Percentiles rank a stretch among this genome's conserved stretches.
phyloP scores from a whole-genome alignment of 37 sponge, comb jelly and placozoan species.

The Geodia barretti region DNA sequence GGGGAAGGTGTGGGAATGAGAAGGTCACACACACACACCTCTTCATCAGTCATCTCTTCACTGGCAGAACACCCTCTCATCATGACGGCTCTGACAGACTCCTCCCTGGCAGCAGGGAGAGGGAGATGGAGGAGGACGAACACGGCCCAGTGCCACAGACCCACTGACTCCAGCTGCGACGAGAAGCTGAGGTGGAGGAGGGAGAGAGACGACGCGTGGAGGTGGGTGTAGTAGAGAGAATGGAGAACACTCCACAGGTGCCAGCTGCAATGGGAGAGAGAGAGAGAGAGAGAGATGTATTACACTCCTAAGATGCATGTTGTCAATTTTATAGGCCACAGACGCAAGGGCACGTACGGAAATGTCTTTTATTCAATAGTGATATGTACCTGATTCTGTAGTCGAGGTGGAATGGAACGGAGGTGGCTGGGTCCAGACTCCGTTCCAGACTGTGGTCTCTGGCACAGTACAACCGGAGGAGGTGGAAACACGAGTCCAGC shows the following conservation, averaged over 20 bases:
- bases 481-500: conserved; percentile 74
- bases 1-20: not conserved
- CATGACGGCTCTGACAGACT: not conserved
- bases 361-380: too few relatives aligned
- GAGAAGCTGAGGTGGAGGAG: conserved; percentile 66
- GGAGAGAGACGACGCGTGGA: conserved; percentile 20
- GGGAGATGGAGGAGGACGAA: conserved; percentile 70
- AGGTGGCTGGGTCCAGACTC: conserved; percentile 58
- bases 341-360: too few relatives aligned
- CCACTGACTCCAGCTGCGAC: conserved; percentile 64
- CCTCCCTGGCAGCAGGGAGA: conserved; percentile 28
- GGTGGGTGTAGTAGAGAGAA: conserved; percentile 63
- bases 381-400: conserved; percentile 79
- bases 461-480: conserved; percentile 65
- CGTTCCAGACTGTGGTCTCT: conserved; percentile 56
- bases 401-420: conserved; percentile 70
- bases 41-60: conserved; percentile 1
- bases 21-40: conserved; percentile 2
- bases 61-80: not conserved
- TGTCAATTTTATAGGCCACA: too few relatives aligned
- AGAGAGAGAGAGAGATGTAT: not conserved
- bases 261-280: conserved; percentile 66
- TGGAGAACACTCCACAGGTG: conserved; percentile 55
- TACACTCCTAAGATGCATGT: not conserved
- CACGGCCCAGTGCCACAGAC: conserved; percentile 86